These are phyloP conservation scores for Timema podura DNA, from an alignment of 2,888 invertebrate genomes.

Conservation along the genomic window DNA sequence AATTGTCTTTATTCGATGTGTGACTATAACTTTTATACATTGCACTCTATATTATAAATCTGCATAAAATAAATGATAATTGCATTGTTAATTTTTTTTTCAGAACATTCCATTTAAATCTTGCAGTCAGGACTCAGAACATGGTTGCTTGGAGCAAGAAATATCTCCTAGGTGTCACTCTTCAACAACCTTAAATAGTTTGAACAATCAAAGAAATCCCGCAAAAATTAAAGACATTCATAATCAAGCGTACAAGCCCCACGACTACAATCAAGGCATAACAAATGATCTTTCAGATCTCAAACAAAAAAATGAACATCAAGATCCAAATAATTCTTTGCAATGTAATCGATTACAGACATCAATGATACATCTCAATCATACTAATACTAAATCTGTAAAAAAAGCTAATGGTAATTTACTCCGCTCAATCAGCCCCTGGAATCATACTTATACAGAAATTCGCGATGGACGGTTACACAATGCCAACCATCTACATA, in stretches of 20 bases:
- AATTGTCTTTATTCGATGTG: background rate
- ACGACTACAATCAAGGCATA: conserved; percentile 41
- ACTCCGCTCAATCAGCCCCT: conserved; percentile 51
- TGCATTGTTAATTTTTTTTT: conserved; percentile 36
- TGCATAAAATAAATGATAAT: too few relatives aligned
- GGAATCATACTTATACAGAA: conserved; percentile 76
- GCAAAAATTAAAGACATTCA: conserved; percentile 54
- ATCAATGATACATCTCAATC: background rate
- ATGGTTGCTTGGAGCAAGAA: conserved; percentile 62
- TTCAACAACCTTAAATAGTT: conserved; percentile 42
- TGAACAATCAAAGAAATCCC: conserved; percentile 42
- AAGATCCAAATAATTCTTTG: conserved; percentile 11
- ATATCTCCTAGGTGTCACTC: conserved; percentile 60
- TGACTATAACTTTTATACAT: too few relatives aligned
- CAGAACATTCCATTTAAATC: conserved; percentile 87
- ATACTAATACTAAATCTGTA: conserved; percentile 31
- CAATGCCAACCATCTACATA: conserved; percentile 22
- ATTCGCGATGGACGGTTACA: conserved; percentile 53
- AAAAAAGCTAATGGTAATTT: conserved; percentile 26
- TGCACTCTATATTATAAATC: too few relatives aligned
- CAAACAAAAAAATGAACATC: background rate
- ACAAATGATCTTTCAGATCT: conserved; percentile 27
- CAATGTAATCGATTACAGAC: background rate
- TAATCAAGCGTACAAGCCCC: conserved; percentile 47
- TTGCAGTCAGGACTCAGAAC: conserved; percentile 60